Percentiles rank a stretch among this genome's conserved stretches.
phyloP scores from a whole-genome alignment of 2,113 vertebrate species.

The Cyphomyrus discorhynchus region DNA sequence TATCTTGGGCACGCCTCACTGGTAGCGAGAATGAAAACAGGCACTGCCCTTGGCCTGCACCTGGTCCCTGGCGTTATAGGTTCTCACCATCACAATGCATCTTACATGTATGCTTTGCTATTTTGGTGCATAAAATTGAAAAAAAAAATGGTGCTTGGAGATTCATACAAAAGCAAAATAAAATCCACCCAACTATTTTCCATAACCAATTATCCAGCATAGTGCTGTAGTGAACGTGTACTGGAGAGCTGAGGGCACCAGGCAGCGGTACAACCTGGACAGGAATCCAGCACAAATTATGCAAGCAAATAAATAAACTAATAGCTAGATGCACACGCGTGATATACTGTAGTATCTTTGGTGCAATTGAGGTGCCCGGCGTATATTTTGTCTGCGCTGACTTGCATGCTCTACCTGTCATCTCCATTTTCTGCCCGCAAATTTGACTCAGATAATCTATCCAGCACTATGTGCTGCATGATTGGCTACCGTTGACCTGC shows the following conservation, averaged over 20 bases:
- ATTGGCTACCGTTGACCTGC: constrained; percentile 3
- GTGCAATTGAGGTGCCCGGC: background rate
- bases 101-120: background rate
- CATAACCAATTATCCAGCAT: background rate
- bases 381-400: background rate
- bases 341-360: background rate
- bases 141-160: background rate
- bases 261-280: background rate
- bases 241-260: background rate
- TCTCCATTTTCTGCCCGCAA: background rate
- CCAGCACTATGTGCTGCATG: too few species aligned
- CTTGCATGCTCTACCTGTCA: background rate
- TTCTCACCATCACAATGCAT: background rate
- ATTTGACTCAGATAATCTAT: background rate
- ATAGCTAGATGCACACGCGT: background rate
- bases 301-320: background rate
- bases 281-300: background rate
- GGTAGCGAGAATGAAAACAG: background rate
- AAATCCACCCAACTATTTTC: background rate
- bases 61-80: background rate
- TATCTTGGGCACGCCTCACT: background rate
- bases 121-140: background rate
- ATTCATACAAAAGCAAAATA: background rate
- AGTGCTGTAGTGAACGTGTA: background rate
- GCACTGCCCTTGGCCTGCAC: background rate